A percentile compares a stretch with the other conserved stretches of the same genome.
These are phyloP conservation scores for Ceyx melanurus DNA, from an alignment of 2,113 vertebrate species.

Conservation along the genomic window DNA sequence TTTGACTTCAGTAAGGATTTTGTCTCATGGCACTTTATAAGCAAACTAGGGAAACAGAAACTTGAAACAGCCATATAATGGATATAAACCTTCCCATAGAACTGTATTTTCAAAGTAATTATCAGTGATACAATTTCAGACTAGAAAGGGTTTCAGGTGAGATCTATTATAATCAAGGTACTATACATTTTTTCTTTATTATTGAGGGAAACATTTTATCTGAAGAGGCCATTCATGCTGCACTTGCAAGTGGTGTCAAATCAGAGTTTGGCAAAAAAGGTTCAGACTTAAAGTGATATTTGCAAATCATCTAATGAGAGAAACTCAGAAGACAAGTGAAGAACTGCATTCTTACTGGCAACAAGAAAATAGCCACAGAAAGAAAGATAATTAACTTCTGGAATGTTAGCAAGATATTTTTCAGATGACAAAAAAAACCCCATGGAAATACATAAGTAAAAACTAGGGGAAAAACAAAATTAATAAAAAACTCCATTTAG, in stretches of 20 bases:
- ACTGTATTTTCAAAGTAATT: not conserved
- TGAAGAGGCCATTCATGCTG: accelerated
- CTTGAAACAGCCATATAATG: not conserved
- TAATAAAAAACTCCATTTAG: accelerated
- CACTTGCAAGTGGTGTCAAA: not conserved
- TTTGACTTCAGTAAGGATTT: not conserved
- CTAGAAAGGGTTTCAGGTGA: not conserved
- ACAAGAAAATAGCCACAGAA: not conserved
- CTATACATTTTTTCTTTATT: not conserved
- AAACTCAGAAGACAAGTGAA: not conserved
- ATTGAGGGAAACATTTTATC: not conserved
- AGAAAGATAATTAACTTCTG: not conserved
- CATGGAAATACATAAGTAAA: not conserved
- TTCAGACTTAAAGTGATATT: not conserved
- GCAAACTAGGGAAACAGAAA: not conserved
- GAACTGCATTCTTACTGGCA: not conserved
- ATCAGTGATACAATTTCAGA: not conserved
- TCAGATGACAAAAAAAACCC: accelerated
- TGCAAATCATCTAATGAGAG: not conserved
- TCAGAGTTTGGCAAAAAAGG: not conserved
- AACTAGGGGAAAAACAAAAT: not conserved
- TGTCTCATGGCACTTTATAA: accelerated
- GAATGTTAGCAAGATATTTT: not conserved
- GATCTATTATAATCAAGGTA: not conserved
- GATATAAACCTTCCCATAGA: not conserved